These are phyloP conservation scores for Rotaria sp. DNA, from an alignment of 2,888 invertebrate species.

Conservation along the genomic window DNA sequence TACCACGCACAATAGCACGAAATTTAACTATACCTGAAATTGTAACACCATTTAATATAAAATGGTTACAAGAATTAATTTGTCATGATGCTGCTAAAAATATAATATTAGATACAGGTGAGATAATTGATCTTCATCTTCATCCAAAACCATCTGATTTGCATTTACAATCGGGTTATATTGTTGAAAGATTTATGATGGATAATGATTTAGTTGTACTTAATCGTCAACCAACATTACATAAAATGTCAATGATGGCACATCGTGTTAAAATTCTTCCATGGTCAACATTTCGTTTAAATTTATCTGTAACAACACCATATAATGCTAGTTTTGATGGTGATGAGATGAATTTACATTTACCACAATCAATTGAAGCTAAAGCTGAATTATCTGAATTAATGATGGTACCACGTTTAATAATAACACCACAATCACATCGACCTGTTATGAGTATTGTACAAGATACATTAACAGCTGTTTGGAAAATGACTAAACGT, in stretches of 20 bases:
- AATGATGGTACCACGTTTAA: constrained; percentile 89
- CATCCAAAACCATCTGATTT: constrained; percentile 97
- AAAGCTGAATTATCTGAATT: constrained; percentile 94
- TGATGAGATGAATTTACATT: constrained; percentile 99
- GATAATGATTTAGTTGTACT: constrained; percentile 97
- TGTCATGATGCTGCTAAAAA: constrained; percentile 95
- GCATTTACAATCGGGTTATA: constrained; percentile 87
- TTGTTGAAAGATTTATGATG: constrained; percentile 89
- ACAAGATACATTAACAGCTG: constrained; percentile 91
- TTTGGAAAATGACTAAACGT: constrained; percentile 96
- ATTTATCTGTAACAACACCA: constrained; percentile 93
- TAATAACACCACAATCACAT: constrained; percentile 95
- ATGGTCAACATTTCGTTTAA: constrained; percentile 99
- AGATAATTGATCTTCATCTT: constrained; percentile 90
- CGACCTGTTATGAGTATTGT: constrained; percentile 99
- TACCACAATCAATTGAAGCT: constrained; percentile 97
- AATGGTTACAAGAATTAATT: constrained; percentile 84
- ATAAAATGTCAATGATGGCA: constrained; percentile 99
- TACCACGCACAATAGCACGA: constrained; percentile 93
- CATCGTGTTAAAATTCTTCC: constrained; percentile 77
- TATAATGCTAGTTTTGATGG: constrained; percentile 99
- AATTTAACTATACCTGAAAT: constrained; percentile 98
- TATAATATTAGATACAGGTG: constrained; percentile 94
- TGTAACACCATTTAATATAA: constrained; percentile 97
- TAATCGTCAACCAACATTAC: constrained; percentile 97